These are phyloP conservation scores for Dinothrombium tinctorium DNA, from an alignment of 1,140 invertebrate genomes.

Conservation along the genomic window DNA sequence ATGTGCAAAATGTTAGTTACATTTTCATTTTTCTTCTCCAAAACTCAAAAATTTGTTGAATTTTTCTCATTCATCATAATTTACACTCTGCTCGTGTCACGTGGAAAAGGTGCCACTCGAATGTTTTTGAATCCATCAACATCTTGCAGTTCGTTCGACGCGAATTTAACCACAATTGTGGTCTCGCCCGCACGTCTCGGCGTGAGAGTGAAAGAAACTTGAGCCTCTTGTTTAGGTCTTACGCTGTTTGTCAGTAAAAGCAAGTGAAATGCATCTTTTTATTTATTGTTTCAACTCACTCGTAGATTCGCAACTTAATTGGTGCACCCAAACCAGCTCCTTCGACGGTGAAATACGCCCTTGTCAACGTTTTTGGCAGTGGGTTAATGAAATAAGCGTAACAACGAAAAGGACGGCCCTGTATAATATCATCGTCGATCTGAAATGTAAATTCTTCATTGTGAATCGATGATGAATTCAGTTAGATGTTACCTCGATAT, in stretches of 20 bases:
- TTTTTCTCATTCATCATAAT: no score
- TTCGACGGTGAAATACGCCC: constrained; percentile 46
- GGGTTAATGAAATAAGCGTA: constrained; percentile 51
- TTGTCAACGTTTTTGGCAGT: constrained; percentile 44
- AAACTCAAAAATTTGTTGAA: no score
- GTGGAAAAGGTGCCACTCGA: no score
- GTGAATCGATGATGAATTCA: not conserved
- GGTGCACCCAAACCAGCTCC: constrained; percentile 48
- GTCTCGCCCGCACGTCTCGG: constrained; percentile 43
- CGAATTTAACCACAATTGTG: constrained; percentile 54
- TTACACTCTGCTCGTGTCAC: no score
- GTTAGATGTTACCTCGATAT: constrained; percentile 32
- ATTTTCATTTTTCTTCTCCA: no score
- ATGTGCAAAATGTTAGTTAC: no score
- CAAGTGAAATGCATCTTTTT: not conserved
- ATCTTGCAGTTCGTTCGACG: constrained; percentile 50
- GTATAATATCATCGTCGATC: constrained; percentile 30
- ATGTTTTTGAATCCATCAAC: constrained; percentile 46
- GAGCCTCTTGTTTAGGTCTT: constrained; percentile 34
- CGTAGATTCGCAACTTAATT: constrained; percentile 39
- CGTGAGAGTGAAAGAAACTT: constrained; percentile 39
- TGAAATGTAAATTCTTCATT: constrained; percentile 8
- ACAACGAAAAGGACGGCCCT: constrained; percentile 36
- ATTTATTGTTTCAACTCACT: constrained; percentile 7
- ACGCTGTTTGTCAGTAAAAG: constrained; percentile 28